Evolutionary conservation across 2,113 vertebrate genomes (phyloP).

Genomic region (Melanerpes aurifrons): DNA sequence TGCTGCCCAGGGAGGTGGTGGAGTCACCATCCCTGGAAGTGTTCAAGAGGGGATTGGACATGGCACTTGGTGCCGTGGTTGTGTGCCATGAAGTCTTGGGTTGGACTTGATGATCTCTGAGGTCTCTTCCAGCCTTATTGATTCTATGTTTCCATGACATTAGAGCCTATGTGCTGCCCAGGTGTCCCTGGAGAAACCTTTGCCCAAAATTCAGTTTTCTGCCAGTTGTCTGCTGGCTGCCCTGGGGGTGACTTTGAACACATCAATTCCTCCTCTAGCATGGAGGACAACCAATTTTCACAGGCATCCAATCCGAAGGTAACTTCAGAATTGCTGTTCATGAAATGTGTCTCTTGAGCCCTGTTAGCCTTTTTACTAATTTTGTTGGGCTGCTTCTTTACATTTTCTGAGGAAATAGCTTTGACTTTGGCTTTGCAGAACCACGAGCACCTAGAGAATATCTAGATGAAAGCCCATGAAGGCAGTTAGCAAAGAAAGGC

Average conservation of each 20-base stretch:
- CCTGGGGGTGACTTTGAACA: not conserved
- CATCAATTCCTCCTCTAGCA: not conserved
- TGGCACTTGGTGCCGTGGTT: too few relatives aligned
- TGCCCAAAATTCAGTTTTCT: not conserved
- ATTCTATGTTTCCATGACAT: not conserved
- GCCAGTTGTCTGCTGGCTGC: not conserved
- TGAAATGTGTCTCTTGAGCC: not conserved
- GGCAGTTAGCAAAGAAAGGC: not conserved
- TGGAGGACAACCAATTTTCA: not conserved
- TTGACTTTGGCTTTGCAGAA: not conserved
- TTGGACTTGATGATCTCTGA: too few relatives aligned
- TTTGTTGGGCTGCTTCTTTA: not conserved
- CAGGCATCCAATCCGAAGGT: not conserved
- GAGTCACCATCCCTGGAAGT: too few relatives aligned
- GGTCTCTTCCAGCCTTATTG: too few relatives aligned
- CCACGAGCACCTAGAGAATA: not conserved
- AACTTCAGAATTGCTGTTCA: not conserved
- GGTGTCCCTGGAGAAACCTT: not conserved
- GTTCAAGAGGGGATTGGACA: too few relatives aligned
- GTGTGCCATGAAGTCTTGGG: too few relatives aligned
- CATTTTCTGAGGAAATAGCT: not conserved
- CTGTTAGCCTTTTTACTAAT: not conserved
- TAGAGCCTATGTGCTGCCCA: not conserved
- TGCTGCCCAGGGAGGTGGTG: too few relatives aligned
- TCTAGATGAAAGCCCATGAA: not conserved